Evolutionary conservation across 2,888 invertebrate species (phyloP).

Genomic region (Morpho helenor): DNA sequence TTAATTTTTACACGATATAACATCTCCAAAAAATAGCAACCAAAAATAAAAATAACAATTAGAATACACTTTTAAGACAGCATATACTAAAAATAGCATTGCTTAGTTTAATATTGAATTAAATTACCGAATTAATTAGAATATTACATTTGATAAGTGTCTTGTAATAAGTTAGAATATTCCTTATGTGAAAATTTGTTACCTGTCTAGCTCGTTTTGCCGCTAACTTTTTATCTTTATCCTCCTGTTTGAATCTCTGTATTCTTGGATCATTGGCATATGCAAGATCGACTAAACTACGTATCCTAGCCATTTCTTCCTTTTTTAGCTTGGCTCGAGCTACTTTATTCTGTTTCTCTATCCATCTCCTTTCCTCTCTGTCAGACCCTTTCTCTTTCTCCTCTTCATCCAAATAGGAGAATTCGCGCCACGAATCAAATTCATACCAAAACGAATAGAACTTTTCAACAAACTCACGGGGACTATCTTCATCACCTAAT

Average conservation of each 20-base stretch:
- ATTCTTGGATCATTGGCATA: conserved; percentile 97
- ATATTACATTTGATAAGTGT: too few relatives aligned
- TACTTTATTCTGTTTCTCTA: conserved; percentile 98
- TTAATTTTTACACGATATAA: too few relatives aligned
- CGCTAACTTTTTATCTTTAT: conserved; percentile 93
- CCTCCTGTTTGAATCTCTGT: conserved; percentile 94
- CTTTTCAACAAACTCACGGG: conserved; percentile 90
- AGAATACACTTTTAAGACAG: too few relatives aligned
- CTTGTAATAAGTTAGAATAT: too few relatives aligned
- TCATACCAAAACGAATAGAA: conserved; percentile 99
- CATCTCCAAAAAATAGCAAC: too few relatives aligned
- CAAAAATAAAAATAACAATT: too few relatives aligned
- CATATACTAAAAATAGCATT: too few relatives aligned
- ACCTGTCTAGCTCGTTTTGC: conserved; percentile 92
- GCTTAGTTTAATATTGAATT: too few relatives aligned
- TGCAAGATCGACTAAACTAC: conserved; percentile 94
- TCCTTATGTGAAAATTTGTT: conserved; percentile 2
- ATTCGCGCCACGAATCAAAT: conserved; percentile 99
- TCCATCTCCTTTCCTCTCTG: conserved; percentile 97
- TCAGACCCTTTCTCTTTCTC: conserved; percentile 98
- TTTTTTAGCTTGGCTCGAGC: conserved; percentile 96
- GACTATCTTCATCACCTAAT: conserved; percentile 87
- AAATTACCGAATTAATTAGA: too few relatives aligned
- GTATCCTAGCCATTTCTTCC: conserved; percentile 96
- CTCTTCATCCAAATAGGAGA: conserved; percentile 98